Conservation (phyloP, 2,797 vertebrate genomes). For the Threskiornis aethiopicus region DNA sequence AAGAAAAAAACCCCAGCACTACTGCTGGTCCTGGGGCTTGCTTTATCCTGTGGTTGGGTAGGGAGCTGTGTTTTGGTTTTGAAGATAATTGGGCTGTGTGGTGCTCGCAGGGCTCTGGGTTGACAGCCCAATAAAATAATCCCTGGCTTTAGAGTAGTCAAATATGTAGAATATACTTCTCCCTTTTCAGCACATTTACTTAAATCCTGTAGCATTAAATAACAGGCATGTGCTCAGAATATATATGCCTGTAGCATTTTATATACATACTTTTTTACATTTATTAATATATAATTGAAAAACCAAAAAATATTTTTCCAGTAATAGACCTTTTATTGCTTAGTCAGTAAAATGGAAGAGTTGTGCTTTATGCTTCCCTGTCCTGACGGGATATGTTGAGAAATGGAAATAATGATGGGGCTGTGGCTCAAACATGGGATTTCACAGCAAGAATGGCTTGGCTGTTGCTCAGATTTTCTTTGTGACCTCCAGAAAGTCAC, state of each 20-base stretch:
- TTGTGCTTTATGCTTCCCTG: neutral
- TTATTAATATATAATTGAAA: neutral
- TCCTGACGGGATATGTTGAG: neutral
- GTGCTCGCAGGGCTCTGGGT: neutral
- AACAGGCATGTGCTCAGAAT: neutral
- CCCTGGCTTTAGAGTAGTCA: neutral
- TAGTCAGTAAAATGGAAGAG: neutral
- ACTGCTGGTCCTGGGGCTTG: neutral
- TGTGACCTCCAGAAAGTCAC: neutral
- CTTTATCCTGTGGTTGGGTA: neutral
- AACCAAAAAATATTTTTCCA: neutral
- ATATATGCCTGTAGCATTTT: neutral
- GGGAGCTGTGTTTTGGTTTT: neutral
- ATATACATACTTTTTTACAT: neutral
- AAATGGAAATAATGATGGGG: conserved; percentile 57
- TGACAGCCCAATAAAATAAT: neutral
- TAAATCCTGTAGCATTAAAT: neutral
- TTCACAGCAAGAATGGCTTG: conserved; percentile 33
- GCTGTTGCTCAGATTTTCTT: neutral
- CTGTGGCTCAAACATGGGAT: conserved; percentile 19
- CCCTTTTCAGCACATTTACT: neutral
- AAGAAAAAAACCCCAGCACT: neutral
- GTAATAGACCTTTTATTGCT: neutral
- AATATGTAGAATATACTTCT: neutral
- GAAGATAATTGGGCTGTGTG: neutral